phyloP scores from a whole-genome alignment of 2,797 vertebrate genomes.

The Danio choprae region DNA sequence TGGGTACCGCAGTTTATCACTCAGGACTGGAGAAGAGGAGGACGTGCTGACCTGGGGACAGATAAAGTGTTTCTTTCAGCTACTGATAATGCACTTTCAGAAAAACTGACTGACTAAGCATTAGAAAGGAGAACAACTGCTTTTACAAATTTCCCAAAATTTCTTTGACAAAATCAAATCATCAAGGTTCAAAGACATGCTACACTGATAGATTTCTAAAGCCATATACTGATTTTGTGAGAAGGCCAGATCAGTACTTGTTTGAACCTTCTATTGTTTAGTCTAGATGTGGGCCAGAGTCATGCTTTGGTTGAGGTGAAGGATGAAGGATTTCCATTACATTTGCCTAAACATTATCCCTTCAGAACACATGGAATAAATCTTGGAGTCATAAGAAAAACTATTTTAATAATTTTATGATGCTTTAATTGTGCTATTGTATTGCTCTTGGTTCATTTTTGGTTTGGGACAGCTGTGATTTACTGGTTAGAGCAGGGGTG shows the following conservation, averaged over 20 bases:
- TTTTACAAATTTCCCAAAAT: no score
- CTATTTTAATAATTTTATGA: background rate
- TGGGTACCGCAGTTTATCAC: conserved; percentile 63
- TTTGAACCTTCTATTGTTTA: background rate
- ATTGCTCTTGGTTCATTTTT: no score
- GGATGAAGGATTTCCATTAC: no score
- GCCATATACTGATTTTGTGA: background rate
- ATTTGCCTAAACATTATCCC: no score
- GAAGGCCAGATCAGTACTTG: background rate
- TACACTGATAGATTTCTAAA: background rate
- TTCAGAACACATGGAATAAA: background rate
- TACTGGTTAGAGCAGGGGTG: no score
- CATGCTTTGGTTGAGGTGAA: no score
- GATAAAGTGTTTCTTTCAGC: background rate
- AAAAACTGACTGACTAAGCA: no score
- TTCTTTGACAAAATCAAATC: background rate
- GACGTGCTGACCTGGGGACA: conserved; percentile 61
- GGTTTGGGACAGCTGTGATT: no score
- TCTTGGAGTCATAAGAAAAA: background rate
- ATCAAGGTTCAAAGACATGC: background rate
- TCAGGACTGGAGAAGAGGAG: conserved; percentile 61
- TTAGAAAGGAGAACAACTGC: no score
- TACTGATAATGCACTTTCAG: background rate
- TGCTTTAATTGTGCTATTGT: no score
- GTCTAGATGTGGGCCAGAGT: background rate